phyloP scores from a whole-genome alignment of 2,113 vertebrate genomes.

The Seriola dumerili region DNA sequence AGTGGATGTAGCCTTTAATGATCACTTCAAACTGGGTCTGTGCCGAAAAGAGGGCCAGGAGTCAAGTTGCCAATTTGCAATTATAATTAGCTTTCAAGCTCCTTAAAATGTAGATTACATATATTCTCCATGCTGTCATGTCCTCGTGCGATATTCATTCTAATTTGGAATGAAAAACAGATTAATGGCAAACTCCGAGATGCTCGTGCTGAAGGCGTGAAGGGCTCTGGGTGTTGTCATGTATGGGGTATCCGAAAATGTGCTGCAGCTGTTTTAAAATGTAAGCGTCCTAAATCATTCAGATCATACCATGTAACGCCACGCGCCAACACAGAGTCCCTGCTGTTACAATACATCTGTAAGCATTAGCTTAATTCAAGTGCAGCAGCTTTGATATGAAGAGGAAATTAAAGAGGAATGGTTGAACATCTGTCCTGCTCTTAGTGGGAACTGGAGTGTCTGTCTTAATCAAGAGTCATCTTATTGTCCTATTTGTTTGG shows the following conservation, averaged over 20 bases:
- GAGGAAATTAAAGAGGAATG: conserved; percentile 34
- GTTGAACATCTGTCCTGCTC: conserved; percentile 39
- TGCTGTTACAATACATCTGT: conserved; percentile 23
- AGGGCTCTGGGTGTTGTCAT: conserved; percentile 25
- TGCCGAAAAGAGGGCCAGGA: conserved; percentile 40
- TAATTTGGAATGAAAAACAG: conserved; percentile 53
- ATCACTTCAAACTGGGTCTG: conserved; percentile 48
- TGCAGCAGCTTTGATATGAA: conserved; percentile 19
- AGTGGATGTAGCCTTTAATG: conserved; percentile 43
- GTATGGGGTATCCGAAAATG: conserved; percentile 31
- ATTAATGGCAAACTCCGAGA: conserved; percentile 36
- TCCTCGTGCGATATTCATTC: conserved; percentile 33
- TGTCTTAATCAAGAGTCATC: neutral
- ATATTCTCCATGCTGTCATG: conserved; percentile 30
- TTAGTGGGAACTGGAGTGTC: conserved; percentile 4
- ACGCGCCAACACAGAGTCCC: conserved; percentile 32
- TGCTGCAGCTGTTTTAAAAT: conserved; percentile 55
- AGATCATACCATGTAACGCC: conserved; percentile 38
- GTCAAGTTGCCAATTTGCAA: conserved; percentile 67
- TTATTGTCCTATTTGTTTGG: neutral
- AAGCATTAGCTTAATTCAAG: conserved; percentile 36
- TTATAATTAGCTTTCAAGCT: conserved; percentile 56
- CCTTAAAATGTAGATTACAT: conserved; percentile 60
- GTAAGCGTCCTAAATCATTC: conserved; percentile 58
- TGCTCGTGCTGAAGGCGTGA: conserved; percentile 9